These are phyloP conservation scores for Rhynchotus rufescens DNA, from an alignment of 2,797 vertebrate species.

Conservation along the genomic window DNA sequence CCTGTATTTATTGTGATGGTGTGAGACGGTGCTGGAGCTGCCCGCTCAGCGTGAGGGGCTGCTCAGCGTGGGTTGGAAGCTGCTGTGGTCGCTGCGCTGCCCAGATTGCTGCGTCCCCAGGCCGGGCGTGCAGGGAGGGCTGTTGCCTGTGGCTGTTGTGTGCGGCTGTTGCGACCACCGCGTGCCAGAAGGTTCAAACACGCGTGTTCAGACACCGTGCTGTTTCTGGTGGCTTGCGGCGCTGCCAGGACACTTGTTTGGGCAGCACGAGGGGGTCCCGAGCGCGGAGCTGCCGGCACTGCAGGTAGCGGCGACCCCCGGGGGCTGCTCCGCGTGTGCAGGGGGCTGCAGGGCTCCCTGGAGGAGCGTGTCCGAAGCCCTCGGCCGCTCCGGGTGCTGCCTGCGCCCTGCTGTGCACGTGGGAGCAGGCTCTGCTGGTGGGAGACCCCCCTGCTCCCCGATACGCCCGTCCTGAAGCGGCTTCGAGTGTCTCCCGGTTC, in stretches of 20 bases:
- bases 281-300: not conserved
- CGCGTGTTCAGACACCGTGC: not conserved
- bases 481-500: not conserved
- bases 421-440: not conserved
- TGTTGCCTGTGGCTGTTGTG: too few species aligned
- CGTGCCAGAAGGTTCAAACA: too few species aligned
- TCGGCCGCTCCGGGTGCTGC: not conserved
- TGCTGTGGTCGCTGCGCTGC: not conserved
- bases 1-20: not conserved
- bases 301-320: not conserved
- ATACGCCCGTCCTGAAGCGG: not conserved
- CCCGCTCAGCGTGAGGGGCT: not conserved
- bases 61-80: rapidly evolving
- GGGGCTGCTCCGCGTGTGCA: not conserved
- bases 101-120: not conserved
- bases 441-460: rapidly evolving
- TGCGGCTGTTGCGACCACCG: too few species aligned
- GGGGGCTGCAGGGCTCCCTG: not conserved
- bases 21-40: not conserved
- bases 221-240: not conserved
- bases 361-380: not conserved
- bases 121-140: not conserved
- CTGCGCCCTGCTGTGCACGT: rapidly evolving
- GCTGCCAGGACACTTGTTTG: not conserved
- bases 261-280: rapidly evolving